Evolutionary conservation across 2,113 vertebrate genomes (phyloP).

Genomic region (Xyliphius kryptos): DNA sequence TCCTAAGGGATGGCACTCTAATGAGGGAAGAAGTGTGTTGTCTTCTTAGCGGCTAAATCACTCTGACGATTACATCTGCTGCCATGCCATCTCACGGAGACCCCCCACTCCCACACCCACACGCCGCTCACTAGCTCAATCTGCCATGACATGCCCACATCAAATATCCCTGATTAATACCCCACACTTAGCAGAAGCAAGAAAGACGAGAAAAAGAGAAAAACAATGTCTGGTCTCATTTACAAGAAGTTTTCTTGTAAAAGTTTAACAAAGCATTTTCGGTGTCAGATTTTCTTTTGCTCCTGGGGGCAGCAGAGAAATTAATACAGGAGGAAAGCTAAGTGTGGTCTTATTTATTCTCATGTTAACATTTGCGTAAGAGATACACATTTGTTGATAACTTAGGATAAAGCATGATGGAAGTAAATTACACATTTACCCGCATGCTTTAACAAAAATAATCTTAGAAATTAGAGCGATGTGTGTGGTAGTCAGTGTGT

Average conservation of each 20-base stretch:
- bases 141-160: slow-evolving; percentile 66
- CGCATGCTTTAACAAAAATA: too few species aligned
- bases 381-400: too few species aligned
- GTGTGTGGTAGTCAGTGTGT: too few species aligned
- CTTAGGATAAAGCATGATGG: too few species aligned
- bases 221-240: slow-evolving; percentile 24
- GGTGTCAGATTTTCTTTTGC: not conserved
- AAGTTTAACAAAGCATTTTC: not conserved
- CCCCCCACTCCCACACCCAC: slow-evolving; percentile 68
- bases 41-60: slow-evolving; percentile 79
- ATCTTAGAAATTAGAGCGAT: too few species aligned
- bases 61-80: slow-evolving; percentile 84
- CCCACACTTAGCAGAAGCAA: slow-evolving; percentile 47
- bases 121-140: slow-evolving; percentile 66
- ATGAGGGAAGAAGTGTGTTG: slow-evolving; percentile 67
- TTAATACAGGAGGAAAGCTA: too few species aligned
- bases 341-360: too few species aligned
- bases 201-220: too few species aligned
- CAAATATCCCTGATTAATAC: slow-evolving; percentile 52
- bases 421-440: too few species aligned
- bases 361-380: too few species aligned
- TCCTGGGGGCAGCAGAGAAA: not conserved
- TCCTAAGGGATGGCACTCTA: slow-evolving; percentile 68
- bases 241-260: not conserved
- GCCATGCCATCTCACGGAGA: slow-evolving; percentile 75